phyloP scores from a whole-genome alignment of 1,140 invertebrate genomes.

The Drosophila ironensis region DNA sequence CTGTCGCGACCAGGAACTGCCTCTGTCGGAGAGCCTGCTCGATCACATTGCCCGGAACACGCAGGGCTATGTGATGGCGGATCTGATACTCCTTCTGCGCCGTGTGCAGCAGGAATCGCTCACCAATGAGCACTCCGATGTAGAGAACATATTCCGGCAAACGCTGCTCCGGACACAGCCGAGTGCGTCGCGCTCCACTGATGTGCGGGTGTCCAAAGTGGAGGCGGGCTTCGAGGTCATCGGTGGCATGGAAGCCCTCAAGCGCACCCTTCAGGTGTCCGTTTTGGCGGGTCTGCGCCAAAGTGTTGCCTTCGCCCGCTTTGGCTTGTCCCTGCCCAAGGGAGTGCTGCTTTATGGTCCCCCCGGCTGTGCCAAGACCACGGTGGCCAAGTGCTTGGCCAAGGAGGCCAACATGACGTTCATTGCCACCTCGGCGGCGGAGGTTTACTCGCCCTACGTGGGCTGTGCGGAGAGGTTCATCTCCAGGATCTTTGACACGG shows the following conservation, averaged over 20 bases:
- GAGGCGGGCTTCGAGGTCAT: slow-evolving; percentile 84
- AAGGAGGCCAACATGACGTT: slow-evolving; percentile 85
- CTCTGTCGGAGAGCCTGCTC: slow-evolving; percentile 4
- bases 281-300: slow-evolving; percentile 87
- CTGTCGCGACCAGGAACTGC: slow-evolving; percentile 1
- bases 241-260: slow-evolving; percentile 86
- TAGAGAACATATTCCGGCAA: slow-evolving; percentile 34
- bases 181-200: slow-evolving; percentile 83
- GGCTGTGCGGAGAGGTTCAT: slow-evolving; percentile 86
- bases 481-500: slow-evolving; percentile 86
- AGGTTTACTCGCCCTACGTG: slow-evolving; percentile 87
- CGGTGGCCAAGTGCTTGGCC: slow-evolving; percentile 86
- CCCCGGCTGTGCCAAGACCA: slow-evolving; percentile 90
- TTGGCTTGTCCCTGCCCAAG: slow-evolving; percentile 84
- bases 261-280: slow-evolving; percentile 85
- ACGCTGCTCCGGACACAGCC: slow-evolving; percentile 53
- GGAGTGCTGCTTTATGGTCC: slow-evolving; percentile 89
- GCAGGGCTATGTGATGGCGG: slow-evolving; percentile 67
- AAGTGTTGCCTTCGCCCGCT: slow-evolving; percentile 84
- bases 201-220: slow-evolving; percentile 83
- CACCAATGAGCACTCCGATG: neutral
- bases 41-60: slow-evolving; percentile 61
- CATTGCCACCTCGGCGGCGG: slow-evolving; percentile 85
- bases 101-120: slow-evolving; percentile 44
- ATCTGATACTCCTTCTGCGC: slow-evolving; percentile 52